Conservation (phyloP, 2,888 invertebrate genomes). For the Phania funesta region DNA sequence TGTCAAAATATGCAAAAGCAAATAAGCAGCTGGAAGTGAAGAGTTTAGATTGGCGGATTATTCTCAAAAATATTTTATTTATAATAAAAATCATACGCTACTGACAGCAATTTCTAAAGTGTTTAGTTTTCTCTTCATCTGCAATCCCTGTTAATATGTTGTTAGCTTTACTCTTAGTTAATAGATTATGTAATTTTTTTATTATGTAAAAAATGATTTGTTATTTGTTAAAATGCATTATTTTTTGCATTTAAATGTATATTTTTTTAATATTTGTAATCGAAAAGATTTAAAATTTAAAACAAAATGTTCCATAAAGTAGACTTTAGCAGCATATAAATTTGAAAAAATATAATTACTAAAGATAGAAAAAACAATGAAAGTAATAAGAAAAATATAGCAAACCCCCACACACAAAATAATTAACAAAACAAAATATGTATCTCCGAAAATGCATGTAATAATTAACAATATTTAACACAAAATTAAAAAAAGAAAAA, state of each 20-base stretch:
- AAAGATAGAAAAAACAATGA: constrained; percentile 58
- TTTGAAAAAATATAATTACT: too few species aligned
- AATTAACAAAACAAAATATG: background rate
- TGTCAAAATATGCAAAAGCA: too few species aligned
- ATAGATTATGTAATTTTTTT: too few species aligned
- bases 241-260: background rate
- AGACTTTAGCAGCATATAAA: constrained; percentile 37
- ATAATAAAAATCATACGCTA: too few species aligned
- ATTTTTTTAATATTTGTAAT: background rate
- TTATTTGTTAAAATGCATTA: constrained; percentile 31
- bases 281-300: constrained; percentile 13
- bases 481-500: background rate
- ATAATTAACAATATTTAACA: background rate
- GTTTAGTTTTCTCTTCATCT: too few species aligned
- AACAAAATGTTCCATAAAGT: constrained; percentile 51
- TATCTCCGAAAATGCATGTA: background rate
- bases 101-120: too few species aligned
- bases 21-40: too few species aligned
- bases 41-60: too few species aligned
- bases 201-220: background rate
- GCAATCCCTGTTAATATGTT: too few species aligned
- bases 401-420: background rate
- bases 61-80: too few species aligned
- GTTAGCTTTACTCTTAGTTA: too few species aligned
- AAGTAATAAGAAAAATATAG: background rate